phyloP scores from a whole-genome alignment of 2,797 vertebrate genomes.

The Brachymystax lenok region DNA sequence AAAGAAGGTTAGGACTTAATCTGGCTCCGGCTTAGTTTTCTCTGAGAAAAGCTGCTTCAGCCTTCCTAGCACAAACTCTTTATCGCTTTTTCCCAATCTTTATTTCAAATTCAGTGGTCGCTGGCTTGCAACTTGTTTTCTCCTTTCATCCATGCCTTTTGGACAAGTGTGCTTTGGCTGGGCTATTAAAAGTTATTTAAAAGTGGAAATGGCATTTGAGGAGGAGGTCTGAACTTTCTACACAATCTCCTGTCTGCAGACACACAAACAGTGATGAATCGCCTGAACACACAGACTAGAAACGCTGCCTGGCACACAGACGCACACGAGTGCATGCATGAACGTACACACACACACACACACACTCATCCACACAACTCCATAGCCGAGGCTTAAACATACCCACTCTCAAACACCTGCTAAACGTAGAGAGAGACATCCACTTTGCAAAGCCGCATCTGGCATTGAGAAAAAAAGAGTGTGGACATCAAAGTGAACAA shows the following conservation, averaged over 20 bases:
- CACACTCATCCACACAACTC: neutral
- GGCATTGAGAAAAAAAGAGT: no score
- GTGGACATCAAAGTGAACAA: no score
- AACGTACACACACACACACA: conserved; percentile 6
- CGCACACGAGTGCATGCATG: no score
- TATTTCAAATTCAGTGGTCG: conserved; percentile 38
- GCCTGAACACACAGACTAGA: neutral
- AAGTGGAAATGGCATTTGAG: conserved; percentile 59
- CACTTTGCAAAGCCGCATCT: neutral
- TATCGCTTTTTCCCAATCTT: no score
- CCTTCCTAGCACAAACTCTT: conserved; percentile 19
- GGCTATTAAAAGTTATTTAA: conserved; percentile 56
- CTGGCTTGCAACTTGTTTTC: conserved; percentile 11
- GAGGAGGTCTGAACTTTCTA: conserved; percentile 55
- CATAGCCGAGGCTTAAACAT: no score
- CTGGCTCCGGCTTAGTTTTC: neutral
- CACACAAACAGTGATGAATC: conserved; percentile 40
- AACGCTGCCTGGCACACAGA: no score
- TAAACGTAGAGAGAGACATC: conserved; percentile 16
- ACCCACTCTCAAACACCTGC: neutral
- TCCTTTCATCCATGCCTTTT: no score
- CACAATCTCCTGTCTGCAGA: conserved; percentile 45
- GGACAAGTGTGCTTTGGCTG: conserved; percentile 12
- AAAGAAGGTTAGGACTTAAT: conserved; percentile 24
- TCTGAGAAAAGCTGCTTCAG: conserved; percentile 13